A percentile compares a stretch with the other conserved stretches of the same genome.
phyloP scores from a whole-genome alignment of 1,140 invertebrate genomes.

The Calliphora vicina region DNA sequence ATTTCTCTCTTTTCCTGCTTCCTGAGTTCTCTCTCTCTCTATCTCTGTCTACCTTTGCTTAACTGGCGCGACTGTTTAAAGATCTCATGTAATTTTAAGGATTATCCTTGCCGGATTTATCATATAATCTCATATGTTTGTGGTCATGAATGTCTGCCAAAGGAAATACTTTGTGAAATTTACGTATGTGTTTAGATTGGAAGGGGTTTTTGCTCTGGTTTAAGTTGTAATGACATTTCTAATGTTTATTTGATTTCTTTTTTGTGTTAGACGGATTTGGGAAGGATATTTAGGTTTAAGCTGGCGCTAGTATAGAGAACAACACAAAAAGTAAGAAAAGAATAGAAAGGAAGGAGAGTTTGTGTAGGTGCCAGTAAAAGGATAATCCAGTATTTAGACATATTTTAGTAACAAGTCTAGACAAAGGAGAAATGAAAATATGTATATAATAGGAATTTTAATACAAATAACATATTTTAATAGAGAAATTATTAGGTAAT shows the following conservation, averaged over 20 bases:
- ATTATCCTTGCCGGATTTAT: slow-evolving; percentile 8
- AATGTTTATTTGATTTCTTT: slow-evolving; percentile 28
- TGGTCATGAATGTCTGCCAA: background rate
- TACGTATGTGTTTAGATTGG: no score
- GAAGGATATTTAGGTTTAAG: background rate
- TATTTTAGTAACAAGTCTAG: slow-evolving; percentile 61
- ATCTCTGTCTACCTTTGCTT: no score
- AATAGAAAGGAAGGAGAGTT: background rate
- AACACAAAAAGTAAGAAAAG: background rate
- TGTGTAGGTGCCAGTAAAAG: slow-evolving; percentile 31
- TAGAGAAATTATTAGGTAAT: no score
- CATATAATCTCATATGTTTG: background rate
- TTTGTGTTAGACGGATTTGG: background rate
- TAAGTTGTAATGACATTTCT: background rate
- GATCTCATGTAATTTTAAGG: background rate
- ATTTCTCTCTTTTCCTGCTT: no score
- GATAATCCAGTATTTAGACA: slow-evolving; percentile 60
- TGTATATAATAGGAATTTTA: no score
- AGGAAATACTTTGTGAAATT: background rate
- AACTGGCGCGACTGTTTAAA: background rate
- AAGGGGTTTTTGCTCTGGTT: background rate
- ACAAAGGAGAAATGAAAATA: slow-evolving; percentile 50
- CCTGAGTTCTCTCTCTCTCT: no score
- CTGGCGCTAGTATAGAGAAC: background rate
- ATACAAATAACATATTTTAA: no score